Conservation (phyloP, 2,888 invertebrate species). For the Drosophila macrospina region DNA sequence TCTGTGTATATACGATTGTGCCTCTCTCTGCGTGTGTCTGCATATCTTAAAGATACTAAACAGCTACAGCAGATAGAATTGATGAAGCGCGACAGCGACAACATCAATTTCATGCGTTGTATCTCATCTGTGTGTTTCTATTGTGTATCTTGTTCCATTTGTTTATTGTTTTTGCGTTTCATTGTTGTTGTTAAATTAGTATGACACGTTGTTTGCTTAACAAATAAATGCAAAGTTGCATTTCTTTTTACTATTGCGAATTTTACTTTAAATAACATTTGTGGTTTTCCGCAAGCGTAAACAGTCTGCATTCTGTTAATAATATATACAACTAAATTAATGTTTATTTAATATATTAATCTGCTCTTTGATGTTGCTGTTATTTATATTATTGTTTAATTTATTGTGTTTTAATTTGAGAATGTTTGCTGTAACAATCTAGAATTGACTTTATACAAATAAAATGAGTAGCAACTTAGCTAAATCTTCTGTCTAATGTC, state of each 20-base stretch:
- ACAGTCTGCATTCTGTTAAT: too few species aligned
- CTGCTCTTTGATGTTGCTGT: too few species aligned
- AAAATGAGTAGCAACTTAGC: too few species aligned
- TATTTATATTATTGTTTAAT: too few species aligned
- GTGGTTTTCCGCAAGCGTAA: too few species aligned
- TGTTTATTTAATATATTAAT: too few species aligned
- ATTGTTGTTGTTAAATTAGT: not conserved
- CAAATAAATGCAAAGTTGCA: not conserved
- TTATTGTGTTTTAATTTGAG: too few species aligned
- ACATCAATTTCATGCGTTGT: conserved; percentile 15
- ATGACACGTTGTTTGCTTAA: conserved; percentile 1
- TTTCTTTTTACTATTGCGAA: not conserved
- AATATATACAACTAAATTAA: too few species aligned
- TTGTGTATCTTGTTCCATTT: conserved; percentile 13
- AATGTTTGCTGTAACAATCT: too few species aligned
- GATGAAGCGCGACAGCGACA: conserved; percentile 17
- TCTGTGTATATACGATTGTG: not conserved
- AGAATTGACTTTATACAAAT: too few species aligned
- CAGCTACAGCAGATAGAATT: conserved; percentile 8
- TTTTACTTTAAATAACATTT: not conserved
- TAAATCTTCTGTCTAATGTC: too few species aligned
- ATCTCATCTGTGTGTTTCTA: conserved; percentile 8
- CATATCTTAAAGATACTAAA: conserved; percentile 18
- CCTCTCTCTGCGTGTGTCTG: not conserved
- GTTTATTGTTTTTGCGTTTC: conserved; percentile 7